Evolutionary conservation across 1,140 invertebrate species (phyloP).

Genomic region (Cydia strobilella): DNA sequence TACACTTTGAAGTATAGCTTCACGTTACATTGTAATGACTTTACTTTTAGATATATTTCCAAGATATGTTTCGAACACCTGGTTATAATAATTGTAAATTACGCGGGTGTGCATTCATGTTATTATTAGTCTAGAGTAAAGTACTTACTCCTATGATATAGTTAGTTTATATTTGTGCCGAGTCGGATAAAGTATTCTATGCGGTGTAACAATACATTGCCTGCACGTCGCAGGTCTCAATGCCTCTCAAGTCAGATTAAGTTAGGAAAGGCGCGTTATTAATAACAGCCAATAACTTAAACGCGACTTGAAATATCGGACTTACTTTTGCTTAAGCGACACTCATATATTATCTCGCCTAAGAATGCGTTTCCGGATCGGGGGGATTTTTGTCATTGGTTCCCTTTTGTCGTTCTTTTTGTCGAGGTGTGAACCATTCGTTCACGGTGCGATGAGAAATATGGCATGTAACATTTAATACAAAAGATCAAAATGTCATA

Average conservation of each 20-base stretch:
- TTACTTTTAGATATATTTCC: neutral
- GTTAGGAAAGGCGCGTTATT: conserved; percentile 75
- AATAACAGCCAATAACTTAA: conserved; percentile 78
- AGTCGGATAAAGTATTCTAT: conserved; percentile 53
- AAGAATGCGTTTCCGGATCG: conserved; percentile 77
- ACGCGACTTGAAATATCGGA: conserved; percentile 74
- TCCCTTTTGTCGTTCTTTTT: conserved; percentile 52
- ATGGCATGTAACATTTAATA: conserved; percentile 13
- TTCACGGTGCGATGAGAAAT: neutral
- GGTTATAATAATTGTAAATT: conserved; percentile 9
- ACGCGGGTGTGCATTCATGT: neutral
- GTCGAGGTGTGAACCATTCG: conserved; percentile 32
- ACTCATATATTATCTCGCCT: conserved; percentile 68
- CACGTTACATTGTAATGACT: neutral
- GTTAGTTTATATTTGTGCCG: neutral
- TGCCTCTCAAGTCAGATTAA: conserved; percentile 78
- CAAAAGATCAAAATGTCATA: conserved; percentile 19
- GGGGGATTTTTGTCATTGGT: conserved; percentile 61
- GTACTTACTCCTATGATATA: neutral
- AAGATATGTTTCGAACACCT: neutral
- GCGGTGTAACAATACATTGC: conserved; percentile 67
- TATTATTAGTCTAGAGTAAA: conserved; percentile 14
- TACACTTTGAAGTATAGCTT: neutral
- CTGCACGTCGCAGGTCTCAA: conserved; percentile 69
- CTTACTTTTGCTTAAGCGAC: conserved; percentile 77